Base-by-base conservation (phyloP, 1,140 invertebrate species). In the Sycophila sp. region DNA sequence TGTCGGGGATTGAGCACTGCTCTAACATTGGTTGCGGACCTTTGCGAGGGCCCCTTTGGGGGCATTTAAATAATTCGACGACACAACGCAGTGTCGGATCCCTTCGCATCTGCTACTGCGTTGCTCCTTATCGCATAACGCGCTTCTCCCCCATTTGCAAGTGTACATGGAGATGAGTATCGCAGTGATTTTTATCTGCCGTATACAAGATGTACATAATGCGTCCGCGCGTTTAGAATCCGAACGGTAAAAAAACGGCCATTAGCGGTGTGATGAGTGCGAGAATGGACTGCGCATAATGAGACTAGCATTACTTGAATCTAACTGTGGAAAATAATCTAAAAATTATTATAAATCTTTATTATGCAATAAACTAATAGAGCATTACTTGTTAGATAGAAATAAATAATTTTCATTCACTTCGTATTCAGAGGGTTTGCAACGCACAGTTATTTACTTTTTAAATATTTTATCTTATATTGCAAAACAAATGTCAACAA, bases 21-120 rank as follows among this genome's bases (percentile, higher is more conserved):
- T 17, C 6, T 30, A 15, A n/a, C n/a, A n/a, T n/a, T 17, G 40
- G 10, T 4, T 53, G 36, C n/a, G 34, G 36, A 65, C 36, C 30
- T n/a, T 47, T 24, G 30, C 49, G 47, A 75, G 68, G 55, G 51
- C 42, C 64, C 58, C 62, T 70, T 66, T 64, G 67, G 56, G 53
- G 26, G 49, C 51, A 69, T 73, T 73, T 69, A 70, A 73, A 72
- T 67, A 45, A 55, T 72, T 71, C 28, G 53, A 51, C 69, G 73
- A 76, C 64, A 75, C 76, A 40, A 19, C 24, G 34, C 22, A 19
- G n/a, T n/a, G n/a, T n/a, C n/a, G n/a, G 19, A 45, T n/a, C 64
- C 51, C 64, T 58, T 47, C 6, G 55, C 56, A 69, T 69, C 66
- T 69, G 66, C 42, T 56, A n/a, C 28, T 47, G 13, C 49, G 49